phyloP scores from a whole-genome alignment of 2,797 vertebrate genomes.

The Urophycis tenuis region DNA sequence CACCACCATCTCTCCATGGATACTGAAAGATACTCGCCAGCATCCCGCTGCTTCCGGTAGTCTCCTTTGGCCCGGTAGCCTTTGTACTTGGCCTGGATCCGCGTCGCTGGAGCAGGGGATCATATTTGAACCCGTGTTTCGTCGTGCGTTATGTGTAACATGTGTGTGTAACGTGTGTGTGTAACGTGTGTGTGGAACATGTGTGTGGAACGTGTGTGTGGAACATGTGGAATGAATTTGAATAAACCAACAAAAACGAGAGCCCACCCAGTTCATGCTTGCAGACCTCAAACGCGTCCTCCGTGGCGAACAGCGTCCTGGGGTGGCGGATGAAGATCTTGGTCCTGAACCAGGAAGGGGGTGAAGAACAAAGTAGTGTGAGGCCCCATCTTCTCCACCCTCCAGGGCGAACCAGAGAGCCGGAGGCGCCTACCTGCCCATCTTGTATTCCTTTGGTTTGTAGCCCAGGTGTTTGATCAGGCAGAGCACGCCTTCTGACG shows the following conservation, averaged over 20 bases:
- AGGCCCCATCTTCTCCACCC: background rate
- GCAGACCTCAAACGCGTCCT: conserved; percentile 89
- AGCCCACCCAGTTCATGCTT: conserved; percentile 84
- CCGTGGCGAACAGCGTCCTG: conserved; percentile 88
- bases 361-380: conserved; percentile 3
- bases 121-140: background rate
- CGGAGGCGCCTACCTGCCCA: conserved; percentile 77
- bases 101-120: conserved; percentile 72
- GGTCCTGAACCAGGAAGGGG: conserved; percentile 77
- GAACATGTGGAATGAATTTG: no score
- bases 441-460: conserved; percentile 84
- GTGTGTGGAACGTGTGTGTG: no score
- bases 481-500: conserved; percentile 79
- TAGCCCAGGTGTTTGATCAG: conserved; percentile 87
- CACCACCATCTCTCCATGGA: background rate
- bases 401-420: background rate
- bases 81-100: conserved; percentile 91
- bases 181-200: no score
- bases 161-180: no score
- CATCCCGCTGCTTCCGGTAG: conserved; percentile 75
- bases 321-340: conserved; percentile 97
- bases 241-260: background rate
- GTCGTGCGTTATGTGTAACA: background rate
- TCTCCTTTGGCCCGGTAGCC: conserved; percentile 76
- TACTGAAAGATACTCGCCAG: conserved; percentile 66